Base-by-base conservation (phyloP, 2,113 vertebrate species). In the Caranx ignobilis region DNA sequence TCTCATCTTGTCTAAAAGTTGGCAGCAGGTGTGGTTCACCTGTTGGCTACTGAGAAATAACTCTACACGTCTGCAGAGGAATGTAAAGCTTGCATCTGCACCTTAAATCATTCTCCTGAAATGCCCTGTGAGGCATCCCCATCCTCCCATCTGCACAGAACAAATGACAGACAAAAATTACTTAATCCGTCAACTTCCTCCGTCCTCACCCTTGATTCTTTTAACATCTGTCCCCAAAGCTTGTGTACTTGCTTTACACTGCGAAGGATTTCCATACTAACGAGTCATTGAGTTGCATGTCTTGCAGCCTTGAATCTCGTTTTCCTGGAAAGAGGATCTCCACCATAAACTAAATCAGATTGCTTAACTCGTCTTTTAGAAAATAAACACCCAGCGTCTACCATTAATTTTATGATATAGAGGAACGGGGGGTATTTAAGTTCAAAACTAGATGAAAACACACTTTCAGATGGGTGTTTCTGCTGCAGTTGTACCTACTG, bases 181-280 rank as follows among this genome's bases (percentile, higher is more conserved):
- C 85, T 85, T 75, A 37, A 83, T 56, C 75, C 77, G 69, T 79
- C 67, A 71, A 82, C 81, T 90, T 87, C 87, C 79, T 83, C 84
- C 65, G 61, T 63, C 77, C 61, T 57, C 67, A 62, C 71, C 21
- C 56, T 18, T 73, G 64, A 89, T 84, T 69, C 65, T 52, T 86
- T 73, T 59, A 89, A 82, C 88, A 90, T 89, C 81, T 87, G 88
- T 64, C 62, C 52, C 13, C 4, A 32, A 32, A 41, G 50, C 64
- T 54, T 81, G 61, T 68, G 34, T 43, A 45, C 60, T 67, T 47
- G n/a, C 34, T 34, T 47, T 39, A 57, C 79, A 9, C 59, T 35
- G 63, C 45, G 19, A 67, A 63, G 26, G 18, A 11, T 16, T 69
- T 76, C 71, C 77, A 74, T 45, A 4, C 71, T 4, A 68, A 62